These are phyloP conservation scores for Hesperia comma DNA, from an alignment of 2,888 invertebrate genomes.

Conservation along the genomic window DNA sequence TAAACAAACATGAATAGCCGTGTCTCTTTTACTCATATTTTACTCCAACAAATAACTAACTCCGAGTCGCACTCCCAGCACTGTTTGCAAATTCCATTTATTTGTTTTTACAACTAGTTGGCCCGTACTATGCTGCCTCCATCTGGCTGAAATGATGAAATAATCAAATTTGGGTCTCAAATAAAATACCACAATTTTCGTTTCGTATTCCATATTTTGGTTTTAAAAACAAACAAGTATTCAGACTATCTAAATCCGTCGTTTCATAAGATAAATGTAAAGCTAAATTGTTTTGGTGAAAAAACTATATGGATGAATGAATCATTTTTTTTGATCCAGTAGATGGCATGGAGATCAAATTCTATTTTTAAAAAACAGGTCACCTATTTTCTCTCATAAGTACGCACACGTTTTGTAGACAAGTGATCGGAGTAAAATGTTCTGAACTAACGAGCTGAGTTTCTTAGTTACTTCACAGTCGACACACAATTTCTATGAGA, in stretches of 20 bases:
- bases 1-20: neutral
- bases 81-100: constrained; percentile 23
- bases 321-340: no score
- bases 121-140: constrained; percentile 7
- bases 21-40: constrained; percentile 11
- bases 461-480: constrained; percentile 2
- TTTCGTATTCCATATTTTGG: neutral
- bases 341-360: no score
- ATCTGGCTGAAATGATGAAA: constrained; percentile 16
- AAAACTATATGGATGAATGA: no score
- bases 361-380: constrained; percentile 1
- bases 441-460: neutral
- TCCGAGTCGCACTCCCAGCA: constrained; percentile 5
- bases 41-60: constrained; percentile 17
- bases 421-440: neutral
- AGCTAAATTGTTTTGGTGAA: no score
- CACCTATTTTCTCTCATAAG: neutral
- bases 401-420: constrained; percentile 3
- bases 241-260: neutral
- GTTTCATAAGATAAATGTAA: no score
- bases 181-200: constrained; percentile 4
- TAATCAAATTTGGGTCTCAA: constrained; percentile 9
- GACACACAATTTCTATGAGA: constrained; percentile 4
- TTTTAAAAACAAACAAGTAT: neutral
- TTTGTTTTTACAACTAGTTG: constrained; percentile 24